Percentiles rank a stretch among this genome's conserved stretches.
These are phyloP conservation scores for Craseonycteris thonglongyai DNA, from an alignment of 2,113 vertebrate species.

Conservation along the genomic window DNA sequence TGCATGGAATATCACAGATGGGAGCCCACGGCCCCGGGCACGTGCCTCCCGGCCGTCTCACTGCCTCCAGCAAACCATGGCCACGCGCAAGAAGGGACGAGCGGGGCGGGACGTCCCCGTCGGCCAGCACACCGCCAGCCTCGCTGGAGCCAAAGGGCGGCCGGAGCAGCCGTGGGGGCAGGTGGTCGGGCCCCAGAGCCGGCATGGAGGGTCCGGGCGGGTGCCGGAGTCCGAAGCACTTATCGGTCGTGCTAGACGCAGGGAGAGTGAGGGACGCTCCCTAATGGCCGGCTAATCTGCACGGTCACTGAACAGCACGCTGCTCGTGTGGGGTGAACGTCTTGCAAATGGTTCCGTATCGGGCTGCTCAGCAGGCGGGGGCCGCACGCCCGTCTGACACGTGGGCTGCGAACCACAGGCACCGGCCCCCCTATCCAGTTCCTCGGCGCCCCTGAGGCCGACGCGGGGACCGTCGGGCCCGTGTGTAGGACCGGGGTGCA, in stretches of 20 bases:
- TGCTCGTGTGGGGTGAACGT: conserved; percentile 72
- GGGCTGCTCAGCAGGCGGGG: conserved; percentile 56
- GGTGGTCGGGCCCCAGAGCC: conserved; percentile 40
- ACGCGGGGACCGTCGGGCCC: background rate
- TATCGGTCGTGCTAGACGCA: conserved; percentile 64
- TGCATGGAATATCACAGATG: background rate
- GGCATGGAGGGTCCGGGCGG: background rate
- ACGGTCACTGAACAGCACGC: conserved; percentile 76
- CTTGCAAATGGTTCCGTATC: conserved; percentile 66
- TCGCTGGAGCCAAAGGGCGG: background rate
- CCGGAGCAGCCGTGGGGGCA: background rate
- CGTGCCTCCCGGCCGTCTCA: background rate
- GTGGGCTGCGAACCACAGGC: conserved; percentile 23
- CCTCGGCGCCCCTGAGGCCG: background rate
- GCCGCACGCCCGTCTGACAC: background rate
- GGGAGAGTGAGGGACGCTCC: conserved; percentile 76
- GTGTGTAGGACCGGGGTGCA: background rate
- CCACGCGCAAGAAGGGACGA: background rate
- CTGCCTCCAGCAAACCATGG: background rate
- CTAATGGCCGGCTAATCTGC: conserved; percentile 81
- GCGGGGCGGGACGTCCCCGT: too few relatives aligned
- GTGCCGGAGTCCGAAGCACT: conserved; percentile 57
- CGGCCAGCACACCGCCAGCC: background rate
- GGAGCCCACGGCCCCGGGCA: background rate
- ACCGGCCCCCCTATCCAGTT: background rate